Evolutionary conservation across 2,113 vertebrate genomes (phyloP), one percentile per base, ranked within the genome.

Genomic region (Rhagologus leucostigma): DNA sequence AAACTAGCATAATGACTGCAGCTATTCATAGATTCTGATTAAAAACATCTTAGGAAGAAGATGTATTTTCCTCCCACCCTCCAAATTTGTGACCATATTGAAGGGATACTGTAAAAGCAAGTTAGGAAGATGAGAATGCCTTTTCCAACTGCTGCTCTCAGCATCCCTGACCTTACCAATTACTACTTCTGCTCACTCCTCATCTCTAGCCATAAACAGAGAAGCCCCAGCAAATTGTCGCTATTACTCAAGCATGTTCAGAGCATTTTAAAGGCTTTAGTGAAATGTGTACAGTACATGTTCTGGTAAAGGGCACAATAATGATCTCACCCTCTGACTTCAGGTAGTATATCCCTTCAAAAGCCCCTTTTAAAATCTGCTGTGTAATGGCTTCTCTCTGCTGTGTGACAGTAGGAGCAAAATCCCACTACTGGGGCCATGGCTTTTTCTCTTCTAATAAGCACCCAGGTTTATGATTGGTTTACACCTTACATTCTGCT

Each of bases 11-110:
- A 87, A 85, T 83, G 57, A 53, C 69, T 90, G 33, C 41, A 76
- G 70, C 75, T 95, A 60, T 90, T 87, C n/a, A 73, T 87, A 77
- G 82, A 20, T 76, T 68, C 32, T 71, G 70, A 85, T 91, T 85
- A 73, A 90, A 94, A 93, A 52, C 1, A 2, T 79, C 67, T 82
- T 79, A 44, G 44, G 21, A 60, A 52, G 71, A 80, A 23, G 37
- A 74, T 44, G 15, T 75, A 13, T 79, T 52, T 87, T 87, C 83
- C 26, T 90, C 57, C 70, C 26, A 64, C 70, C 56, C n/a, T 85
- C 75, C n/a, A n/a, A 73, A 93, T 94, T 69, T 80, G 67, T 88
- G 70, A 15, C 75, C 26, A 2, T 85, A 35, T 53, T 88, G 75
- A 96, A 91, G 46, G 70, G 53, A 19, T 53, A 57, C 33, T 53